Conservation (phyloP, 2,113 vertebrate genomes). For the Hucho hucho region DNA sequence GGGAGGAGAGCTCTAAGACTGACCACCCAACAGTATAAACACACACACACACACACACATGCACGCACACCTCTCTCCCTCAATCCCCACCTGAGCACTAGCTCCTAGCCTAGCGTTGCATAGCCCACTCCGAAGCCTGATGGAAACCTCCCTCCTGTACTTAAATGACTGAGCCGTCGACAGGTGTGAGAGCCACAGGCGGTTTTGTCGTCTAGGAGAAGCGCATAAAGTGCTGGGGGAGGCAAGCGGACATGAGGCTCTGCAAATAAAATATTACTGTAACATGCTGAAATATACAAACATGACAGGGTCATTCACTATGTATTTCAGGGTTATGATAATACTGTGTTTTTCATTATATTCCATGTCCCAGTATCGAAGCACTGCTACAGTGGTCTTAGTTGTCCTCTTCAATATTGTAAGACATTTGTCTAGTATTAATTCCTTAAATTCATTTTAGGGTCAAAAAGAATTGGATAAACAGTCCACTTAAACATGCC, state of each 20-base stretch:
- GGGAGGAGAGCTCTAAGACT: conserved; percentile 24
- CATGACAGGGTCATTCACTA: background rate
- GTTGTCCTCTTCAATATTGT: background rate
- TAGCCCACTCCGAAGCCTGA: conserved; percentile 23
- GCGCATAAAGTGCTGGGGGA: background rate
- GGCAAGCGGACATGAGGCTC: conserved; percentile 8
- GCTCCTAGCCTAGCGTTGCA: conserved; percentile 26
- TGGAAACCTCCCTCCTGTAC: conserved; percentile 36
- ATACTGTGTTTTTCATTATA: background rate
- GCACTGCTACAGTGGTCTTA: background rate
- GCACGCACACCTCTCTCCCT: conserved; percentile 10
- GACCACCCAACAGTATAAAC: conserved; percentile 29
- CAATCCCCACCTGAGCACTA: conserved; percentile 32
- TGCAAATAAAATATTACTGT: background rate
- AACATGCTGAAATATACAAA: background rate
- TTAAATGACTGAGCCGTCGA: conserved; percentile 49
- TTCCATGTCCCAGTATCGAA: background rate
- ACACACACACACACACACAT: background rate
- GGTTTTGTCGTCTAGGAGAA: conserved; percentile 52
- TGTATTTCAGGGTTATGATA: conserved; percentile 10
- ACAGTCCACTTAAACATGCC: background rate
- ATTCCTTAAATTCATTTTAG: background rate
- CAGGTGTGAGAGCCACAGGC: conserved; percentile 59
- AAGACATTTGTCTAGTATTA: background rate
- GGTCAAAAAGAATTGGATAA: background rate